These are phyloP conservation scores for Otis tarda DNA, from an alignment of 2,113 vertebrate genomes.

Conservation along the genomic window DNA sequence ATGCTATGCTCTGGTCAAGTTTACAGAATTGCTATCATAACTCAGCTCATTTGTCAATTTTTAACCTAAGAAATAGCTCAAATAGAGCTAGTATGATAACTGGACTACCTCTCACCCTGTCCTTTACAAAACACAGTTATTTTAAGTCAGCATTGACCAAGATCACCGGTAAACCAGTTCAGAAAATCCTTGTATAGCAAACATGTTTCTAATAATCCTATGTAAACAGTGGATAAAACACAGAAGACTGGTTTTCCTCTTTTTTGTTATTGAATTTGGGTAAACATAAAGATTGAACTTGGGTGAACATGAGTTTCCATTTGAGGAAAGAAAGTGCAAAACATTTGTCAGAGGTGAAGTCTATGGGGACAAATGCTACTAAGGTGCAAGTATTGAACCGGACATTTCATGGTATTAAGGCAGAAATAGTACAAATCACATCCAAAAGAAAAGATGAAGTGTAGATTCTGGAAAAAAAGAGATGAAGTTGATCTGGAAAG, in stretches of 20 bases:
- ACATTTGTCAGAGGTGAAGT: not conserved
- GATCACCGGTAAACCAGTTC: not conserved
- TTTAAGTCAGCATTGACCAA: not conserved
- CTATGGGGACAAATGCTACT: not conserved
- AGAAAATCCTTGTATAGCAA: not conserved
- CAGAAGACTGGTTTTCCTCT: not conserved
- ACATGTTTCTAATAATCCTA: not conserved
- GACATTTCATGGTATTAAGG: not conserved
- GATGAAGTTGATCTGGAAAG: not conserved
- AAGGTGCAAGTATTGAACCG: not conserved
- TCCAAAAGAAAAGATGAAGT: rapidly evolving
- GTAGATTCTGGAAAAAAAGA: not conserved
- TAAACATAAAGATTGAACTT: not conserved
- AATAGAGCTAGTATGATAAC: not conserved
- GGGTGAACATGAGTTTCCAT: not conserved
- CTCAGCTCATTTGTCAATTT: not conserved
- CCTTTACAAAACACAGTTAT: not conserved
- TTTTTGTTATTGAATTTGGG: not conserved
- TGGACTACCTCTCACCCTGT: not conserved
- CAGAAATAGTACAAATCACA: not conserved
- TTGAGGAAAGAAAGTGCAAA: not conserved
- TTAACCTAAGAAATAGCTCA: not conserved
- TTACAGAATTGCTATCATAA: not conserved
- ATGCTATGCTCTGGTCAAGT: not conserved
- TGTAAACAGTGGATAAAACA: not conserved